phyloP scores from a whole-genome alignment of 2,797 vertebrate genomes.

The Halcyon badia region DNA sequence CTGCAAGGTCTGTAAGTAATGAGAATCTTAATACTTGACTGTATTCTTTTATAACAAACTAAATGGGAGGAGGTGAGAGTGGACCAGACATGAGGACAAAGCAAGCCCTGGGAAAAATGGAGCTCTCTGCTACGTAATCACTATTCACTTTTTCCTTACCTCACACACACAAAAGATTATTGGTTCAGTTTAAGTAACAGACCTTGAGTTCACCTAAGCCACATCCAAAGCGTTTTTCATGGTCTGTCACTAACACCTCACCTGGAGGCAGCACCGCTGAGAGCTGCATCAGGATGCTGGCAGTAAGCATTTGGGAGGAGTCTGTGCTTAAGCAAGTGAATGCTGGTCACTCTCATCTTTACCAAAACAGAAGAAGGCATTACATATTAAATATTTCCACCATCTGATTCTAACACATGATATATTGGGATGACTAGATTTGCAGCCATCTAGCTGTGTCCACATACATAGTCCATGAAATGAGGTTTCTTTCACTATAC shows the following conservation, averaged over 20 bases:
- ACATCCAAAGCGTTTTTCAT: not conserved
- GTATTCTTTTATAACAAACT: not conserved
- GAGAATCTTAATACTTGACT: not conserved
- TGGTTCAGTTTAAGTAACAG: not conserved
- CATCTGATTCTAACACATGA: not conserved
- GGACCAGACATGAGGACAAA: not conserved
- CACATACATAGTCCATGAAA: not conserved
- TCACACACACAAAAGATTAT: not conserved
- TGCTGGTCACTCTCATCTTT: not conserved
- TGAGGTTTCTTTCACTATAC: not conserved
- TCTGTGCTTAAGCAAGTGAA: not conserved
- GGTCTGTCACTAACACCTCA: not conserved
- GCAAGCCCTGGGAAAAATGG: not conserved
- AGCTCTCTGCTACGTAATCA: not conserved
- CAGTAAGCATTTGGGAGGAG: not conserved
- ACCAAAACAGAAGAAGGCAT: not conserved
- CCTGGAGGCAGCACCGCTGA: not conserved
- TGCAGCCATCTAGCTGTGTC: not conserved
- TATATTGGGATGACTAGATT: not conserved
- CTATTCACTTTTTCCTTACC: not conserved
- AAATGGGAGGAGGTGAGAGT: not conserved
- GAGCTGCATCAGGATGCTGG: not conserved
- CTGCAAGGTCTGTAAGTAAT: not conserved
- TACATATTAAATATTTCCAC: not conserved
- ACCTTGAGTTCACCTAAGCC: not conserved